Conservation (phyloP, 2,113 vertebrate species). For the Echinops telfairi region DNA sequence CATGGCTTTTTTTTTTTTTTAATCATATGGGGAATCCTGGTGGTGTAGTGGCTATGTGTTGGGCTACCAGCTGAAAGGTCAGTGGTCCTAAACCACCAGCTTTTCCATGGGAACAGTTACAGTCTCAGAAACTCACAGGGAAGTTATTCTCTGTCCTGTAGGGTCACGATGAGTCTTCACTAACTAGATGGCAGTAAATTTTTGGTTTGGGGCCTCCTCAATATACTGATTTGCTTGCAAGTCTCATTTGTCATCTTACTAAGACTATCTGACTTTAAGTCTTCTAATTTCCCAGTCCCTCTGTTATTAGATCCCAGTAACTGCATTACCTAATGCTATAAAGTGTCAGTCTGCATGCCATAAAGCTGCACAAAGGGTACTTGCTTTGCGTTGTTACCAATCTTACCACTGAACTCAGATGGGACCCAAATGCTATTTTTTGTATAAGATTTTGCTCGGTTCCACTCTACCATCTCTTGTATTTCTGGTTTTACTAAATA, state of each 20-base stretch:
- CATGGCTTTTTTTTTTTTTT: not conserved
- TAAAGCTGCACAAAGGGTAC: constrained; percentile 36
- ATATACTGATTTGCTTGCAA: constrained; percentile 14
- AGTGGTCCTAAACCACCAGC: too few relatives aligned
- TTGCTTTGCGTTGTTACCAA: constrained; percentile 1
- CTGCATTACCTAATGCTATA: constrained; percentile 43
- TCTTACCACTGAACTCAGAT: constrained; percentile 69
- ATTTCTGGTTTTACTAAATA: constrained; percentile 70
- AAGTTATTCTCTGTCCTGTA: too few relatives aligned
- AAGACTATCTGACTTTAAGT: constrained; percentile 10
- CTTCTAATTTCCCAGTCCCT: constrained; percentile 71
- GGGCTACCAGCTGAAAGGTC: too few relatives aligned
- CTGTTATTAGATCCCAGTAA: constrained; percentile 56
- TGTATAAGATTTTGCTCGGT: constrained; percentile 40
- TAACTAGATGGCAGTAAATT: too few relatives aligned
- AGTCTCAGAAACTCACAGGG: too few relatives aligned
- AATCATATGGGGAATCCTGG: not conserved
- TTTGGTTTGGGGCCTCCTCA: not conserved
- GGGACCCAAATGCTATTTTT: constrained; percentile 60
- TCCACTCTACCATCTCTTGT: constrained; percentile 47
- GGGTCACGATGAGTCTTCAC: too few relatives aligned
- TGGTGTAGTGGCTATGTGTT: too few relatives aligned
- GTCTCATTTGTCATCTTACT: constrained; percentile 10
- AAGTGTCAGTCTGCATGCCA: constrained; percentile 52
- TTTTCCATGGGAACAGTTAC: too few relatives aligned